These are phyloP conservation scores for Proteles cristata DNA, from an alignment of 2,113 vertebrate genomes.

Conservation along the genomic window DNA sequence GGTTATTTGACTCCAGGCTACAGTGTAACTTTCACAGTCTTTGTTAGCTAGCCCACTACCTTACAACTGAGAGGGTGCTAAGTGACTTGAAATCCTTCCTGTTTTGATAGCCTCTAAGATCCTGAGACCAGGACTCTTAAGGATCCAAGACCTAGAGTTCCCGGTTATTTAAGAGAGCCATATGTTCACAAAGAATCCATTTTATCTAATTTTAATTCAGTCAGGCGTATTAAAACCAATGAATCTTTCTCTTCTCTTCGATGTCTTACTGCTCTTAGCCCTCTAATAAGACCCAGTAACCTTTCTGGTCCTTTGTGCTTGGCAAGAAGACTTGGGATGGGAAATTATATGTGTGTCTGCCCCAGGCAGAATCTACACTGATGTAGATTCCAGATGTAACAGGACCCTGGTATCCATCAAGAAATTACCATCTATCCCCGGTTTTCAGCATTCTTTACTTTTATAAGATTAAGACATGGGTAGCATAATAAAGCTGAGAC, in stretches of 20 bases:
- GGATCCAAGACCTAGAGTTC: background rate
- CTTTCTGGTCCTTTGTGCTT: conserved; percentile 35
- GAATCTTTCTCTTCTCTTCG: conserved; percentile 3
- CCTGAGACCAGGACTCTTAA: background rate
- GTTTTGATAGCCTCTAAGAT: background rate
- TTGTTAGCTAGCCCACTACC: background rate
- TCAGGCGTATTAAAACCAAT: conserved; percentile 25
- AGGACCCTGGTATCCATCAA: background rate
- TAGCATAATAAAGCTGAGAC: background rate
- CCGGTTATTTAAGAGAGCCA: background rate
- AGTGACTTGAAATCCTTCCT: conserved; percentile 22
- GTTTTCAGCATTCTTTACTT: background rate
- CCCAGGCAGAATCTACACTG: background rate
- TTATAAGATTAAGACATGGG: background rate
- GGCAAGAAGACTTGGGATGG: background rate
- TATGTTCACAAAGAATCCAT: conserved; percentile 19
- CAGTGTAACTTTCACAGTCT: background rate
- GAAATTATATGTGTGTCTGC: background rate
- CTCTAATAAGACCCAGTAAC: background rate
- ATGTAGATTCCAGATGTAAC: conserved; percentile 25
- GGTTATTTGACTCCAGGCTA: background rate
- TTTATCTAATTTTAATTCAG: conserved; percentile 47
- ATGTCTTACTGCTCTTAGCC: background rate
- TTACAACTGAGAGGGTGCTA: background rate
- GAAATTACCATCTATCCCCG: background rate